Evolutionary conservation across 2,797 vertebrate species (phyloP).

Genomic region (Enteromius paludinosus): DNA sequence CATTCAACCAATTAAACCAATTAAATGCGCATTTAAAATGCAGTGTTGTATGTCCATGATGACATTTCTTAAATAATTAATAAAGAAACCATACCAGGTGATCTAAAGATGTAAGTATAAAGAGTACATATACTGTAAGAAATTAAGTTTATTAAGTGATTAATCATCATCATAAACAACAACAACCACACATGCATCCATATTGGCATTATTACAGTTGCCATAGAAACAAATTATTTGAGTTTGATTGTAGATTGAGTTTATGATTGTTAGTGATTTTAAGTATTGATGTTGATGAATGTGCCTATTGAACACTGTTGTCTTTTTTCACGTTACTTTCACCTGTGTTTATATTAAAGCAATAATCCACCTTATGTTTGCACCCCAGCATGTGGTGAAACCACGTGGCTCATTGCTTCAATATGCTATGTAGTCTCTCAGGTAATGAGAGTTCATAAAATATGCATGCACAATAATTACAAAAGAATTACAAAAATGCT

Average conservation of each 20-base stretch:
- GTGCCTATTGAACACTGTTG: neutral
- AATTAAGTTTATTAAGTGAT: neutral
- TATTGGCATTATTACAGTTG: conserved; percentile 4
- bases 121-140: too few species aligned
- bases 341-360: neutral
- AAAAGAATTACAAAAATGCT: conserved; percentile 14
- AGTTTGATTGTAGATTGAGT: neutral
- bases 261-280: neutral
- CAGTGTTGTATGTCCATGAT: neutral
- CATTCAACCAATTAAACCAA: neutral
- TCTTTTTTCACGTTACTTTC: neutral
- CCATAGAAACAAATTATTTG: conserved; percentile 12
- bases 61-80: neutral
- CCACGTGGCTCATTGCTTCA: neutral
- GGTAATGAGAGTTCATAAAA: conserved; percentile 4
- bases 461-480: neutral
- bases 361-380: neutral
- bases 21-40: neutral
- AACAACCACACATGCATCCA: neutral
- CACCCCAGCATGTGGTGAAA: neutral
- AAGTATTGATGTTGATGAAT: neutral
- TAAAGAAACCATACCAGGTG: neutral
- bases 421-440: neutral
- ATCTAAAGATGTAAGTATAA: neutral
- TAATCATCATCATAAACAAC: neutral